Percentiles rank a stretch among this genome's conserved stretches.
phyloP scores from a whole-genome alignment of 1,140 invertebrate species.

The Dolichoris vasculosae region DNA sequence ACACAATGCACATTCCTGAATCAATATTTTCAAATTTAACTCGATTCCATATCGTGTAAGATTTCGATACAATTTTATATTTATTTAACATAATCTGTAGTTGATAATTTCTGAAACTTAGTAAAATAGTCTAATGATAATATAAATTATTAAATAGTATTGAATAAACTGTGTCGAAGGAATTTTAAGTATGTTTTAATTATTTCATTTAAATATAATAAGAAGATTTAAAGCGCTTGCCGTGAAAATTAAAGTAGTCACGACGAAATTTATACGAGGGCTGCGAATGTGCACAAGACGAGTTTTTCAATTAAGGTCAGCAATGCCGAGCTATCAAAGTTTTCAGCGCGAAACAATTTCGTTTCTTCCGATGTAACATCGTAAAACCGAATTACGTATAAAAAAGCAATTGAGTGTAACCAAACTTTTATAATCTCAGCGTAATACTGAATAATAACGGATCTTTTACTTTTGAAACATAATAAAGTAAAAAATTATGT shows the following conservation, averaged over 20 bases:
- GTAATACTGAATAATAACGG: not conserved
- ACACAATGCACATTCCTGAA: too few species aligned
- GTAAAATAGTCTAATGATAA: too few species aligned
- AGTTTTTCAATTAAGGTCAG: slow-evolving; percentile 45
- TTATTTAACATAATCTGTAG: too few species aligned
- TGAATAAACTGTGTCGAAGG: too few species aligned
- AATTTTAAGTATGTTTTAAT: not conserved
- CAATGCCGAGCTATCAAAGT: slow-evolving; percentile 29
- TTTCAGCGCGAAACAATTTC: slow-evolving; percentile 22
- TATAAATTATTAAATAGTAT: too few species aligned
- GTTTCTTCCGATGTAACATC: slow-evolving; percentile 13
- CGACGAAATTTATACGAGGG: not conserved
- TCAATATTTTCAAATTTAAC: too few species aligned
- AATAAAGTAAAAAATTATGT: slow-evolving; percentile 19
- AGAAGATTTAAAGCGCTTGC: not conserved
- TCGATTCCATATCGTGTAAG: too few species aligned
- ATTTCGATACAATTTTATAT: too few species aligned
- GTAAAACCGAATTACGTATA: slow-evolving; percentile 5
- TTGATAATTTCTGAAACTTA: too few species aligned
- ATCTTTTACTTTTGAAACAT: not conserved
- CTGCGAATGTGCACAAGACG: slow-evolving; percentile 14
- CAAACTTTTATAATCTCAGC: not conserved
- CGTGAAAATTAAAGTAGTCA: not conserved
- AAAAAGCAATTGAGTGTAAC: not conserved
- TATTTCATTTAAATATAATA: not conserved